Base-by-base conservation (phyloP, 2,797 vertebrate genomes). In the Trichosurus vulpecula region DNA sequence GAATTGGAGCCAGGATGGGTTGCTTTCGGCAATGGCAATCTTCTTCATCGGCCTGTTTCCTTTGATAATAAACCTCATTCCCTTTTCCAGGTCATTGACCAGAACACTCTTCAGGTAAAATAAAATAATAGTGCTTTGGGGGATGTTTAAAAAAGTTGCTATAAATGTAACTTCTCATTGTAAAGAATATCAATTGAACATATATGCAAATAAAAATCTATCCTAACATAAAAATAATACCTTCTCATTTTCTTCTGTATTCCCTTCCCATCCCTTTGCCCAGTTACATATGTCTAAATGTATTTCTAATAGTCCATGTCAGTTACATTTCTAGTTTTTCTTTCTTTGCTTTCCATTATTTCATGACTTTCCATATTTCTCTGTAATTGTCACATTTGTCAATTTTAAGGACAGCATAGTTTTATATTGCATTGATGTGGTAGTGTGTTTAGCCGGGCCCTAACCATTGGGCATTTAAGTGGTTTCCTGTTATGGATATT, bases 21-120 rank as follows among this genome's bases (percentile, higher is more conserved):
- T 93, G 99, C 99, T 92, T 99, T 99, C 95, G 99, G 99, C 98
- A 99, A 98, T 0, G 98, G 99, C 94, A 98, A 98, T 94, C 99
- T 99, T 93, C 99, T 99, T 81, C 99, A 99, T 97, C 99, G 99
- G 93, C 99, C 99, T 0, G 99, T 99, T 92, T 99, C 99, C 93
- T 99, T 99, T 96, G 99, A 99, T 99, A 99, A 99, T 98, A 99
- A 99, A 98, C 99, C 99, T 98, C 99, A 99, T 98, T 99, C 99
- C 98, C 99, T 99, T 98, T 99, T 99, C 99, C 99, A 99, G 98
- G 99, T 99, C 98, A 98, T 99, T 97, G 99, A 99, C 99, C 99
- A 99, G 97, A 99, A 99, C 98, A 99, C 99, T 96, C 99, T 99
- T 94, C 99, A 99, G 99, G 99, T 99, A 98, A 98, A 96, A 92